A percentile compares a stretch with the other conserved stretches of the same genome.
Conservation (phyloP, 1,140 invertebrate genomes). For the Drosophila sechellia region DNA sequence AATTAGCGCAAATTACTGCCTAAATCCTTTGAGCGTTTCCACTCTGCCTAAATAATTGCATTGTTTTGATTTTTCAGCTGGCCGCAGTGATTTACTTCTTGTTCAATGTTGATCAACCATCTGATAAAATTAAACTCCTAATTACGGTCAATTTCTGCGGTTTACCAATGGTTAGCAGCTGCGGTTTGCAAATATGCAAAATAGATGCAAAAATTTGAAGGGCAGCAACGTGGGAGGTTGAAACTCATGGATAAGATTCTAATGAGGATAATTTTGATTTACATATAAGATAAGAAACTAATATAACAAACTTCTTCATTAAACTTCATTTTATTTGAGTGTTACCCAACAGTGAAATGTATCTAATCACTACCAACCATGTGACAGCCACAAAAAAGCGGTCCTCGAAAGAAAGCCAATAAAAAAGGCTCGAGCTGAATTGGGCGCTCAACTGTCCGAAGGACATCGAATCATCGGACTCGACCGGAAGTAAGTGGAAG, state of each 20-base stretch:
- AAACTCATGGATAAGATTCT: background rate
- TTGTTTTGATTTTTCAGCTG: constrained; percentile 44
- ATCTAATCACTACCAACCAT: background rate
- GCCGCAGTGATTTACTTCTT: constrained; percentile 15
- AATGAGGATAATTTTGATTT: background rate
- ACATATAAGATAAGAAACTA: too few relatives aligned
- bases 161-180: constrained; percentile 35
- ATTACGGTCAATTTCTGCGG: constrained; percentile 40
- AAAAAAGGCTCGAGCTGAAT: constrained; percentile 51
- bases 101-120: constrained; percentile 43
- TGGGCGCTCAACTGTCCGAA: constrained; percentile 24
- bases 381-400: constrained; percentile 20
- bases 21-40: constrained; percentile 41
- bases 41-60: constrained; percentile 22
- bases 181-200: constrained; percentile 43
- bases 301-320: background rate
- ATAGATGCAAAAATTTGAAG: constrained; percentile 6
- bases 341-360: background rate
- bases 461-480: constrained; percentile 24
- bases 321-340: too few relatives aligned
- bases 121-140: constrained; percentile 33
- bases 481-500: constrained; percentile 76
- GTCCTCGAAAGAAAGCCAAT: constrained; percentile 33
- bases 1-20: constrained; percentile 46
- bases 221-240: background rate